Evolutionary conservation across 2,797 vertebrate species (phyloP).

Genomic region (Lerista edwardsae): DNA sequence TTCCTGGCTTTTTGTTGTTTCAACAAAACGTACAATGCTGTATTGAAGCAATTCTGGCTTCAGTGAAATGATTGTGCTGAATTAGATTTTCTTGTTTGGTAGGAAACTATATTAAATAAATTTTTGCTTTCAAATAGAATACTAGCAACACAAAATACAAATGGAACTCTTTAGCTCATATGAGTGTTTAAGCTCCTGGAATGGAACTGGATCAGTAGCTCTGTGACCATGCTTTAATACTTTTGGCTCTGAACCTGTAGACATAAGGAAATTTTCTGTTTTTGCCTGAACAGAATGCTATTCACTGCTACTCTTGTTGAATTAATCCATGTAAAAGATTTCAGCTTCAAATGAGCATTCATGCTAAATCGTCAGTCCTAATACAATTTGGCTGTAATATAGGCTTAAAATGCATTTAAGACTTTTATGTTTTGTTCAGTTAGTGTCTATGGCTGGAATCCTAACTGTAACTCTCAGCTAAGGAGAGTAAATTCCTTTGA

Average conservation of each 20-base stretch:
- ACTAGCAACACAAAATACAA: conserved; percentile 22
- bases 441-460: no score
- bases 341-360: conserved; percentile 24
- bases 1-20: conserved; percentile 24
- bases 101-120: not conserved
- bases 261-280: conserved; percentile 31
- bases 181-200: conserved; percentile 5
- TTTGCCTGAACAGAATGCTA: conserved; percentile 31
- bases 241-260: conserved; percentile 32
- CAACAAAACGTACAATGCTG: conserved; percentile 21
- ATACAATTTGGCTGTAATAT: not conserved
- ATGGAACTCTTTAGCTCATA: not conserved
- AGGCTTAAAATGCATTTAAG: not conserved
- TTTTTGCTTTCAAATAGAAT: conserved; percentile 7
- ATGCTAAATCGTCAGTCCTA: not conserved
- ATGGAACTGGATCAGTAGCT: conserved; percentile 21
- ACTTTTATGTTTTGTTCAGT: not conserved
- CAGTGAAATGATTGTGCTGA: not conserved
- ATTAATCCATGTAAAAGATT: conserved; percentile 15
- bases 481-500: no score
- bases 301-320: conserved; percentile 14
- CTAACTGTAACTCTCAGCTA: no score
- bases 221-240: conserved; percentile 14
- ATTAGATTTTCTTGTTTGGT: conserved; percentile 6
- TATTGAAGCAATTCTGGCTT: not conserved